Conservation (phyloP, 1,140 invertebrate species). For the Rhizoglyphus robini region DNA sequence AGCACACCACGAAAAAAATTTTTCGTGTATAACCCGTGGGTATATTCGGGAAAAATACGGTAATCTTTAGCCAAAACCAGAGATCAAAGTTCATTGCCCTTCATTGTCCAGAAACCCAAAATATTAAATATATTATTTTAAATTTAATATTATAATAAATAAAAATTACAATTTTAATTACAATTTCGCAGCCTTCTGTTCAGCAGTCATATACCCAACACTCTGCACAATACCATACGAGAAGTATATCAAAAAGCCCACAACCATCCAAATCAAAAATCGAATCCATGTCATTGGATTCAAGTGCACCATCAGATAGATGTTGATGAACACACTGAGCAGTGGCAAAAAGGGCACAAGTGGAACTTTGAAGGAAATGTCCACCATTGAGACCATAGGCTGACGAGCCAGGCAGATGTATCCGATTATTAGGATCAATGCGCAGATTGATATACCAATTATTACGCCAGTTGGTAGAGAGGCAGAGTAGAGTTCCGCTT, state of each 20-base stretch:
- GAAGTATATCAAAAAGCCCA: slow-evolving; percentile 28
- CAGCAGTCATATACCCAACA: slow-evolving; percentile 18
- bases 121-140: too few species aligned
- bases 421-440: slow-evolving; percentile 21
- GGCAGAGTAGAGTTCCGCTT: background rate
- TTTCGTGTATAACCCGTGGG: too few species aligned
- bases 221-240: slow-evolving; percentile 15
- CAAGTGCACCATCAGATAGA: slow-evolving; percentile 73
- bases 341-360: slow-evolving; percentile 68
- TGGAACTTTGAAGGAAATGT: slow-evolving; percentile 49
- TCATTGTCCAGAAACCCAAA: too few species aligned
- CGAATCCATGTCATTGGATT: slow-evolving; percentile 66
- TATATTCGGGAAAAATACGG: too few species aligned
- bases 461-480: background rate
- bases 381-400: background rate
- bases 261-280: slow-evolving; percentile 64
- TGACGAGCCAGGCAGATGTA: slow-evolving; percentile 8
- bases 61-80: too few species aligned
- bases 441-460: background rate
- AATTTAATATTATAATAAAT: too few species aligned
- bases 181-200: too few species aligned
- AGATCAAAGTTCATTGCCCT: too few species aligned
- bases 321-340: slow-evolving; percentile 65
- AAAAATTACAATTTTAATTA: too few species aligned
- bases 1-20: too few species aligned